Base-by-base conservation (phyloP, 2,888 invertebrate species). In the Polyommatus icarus region DNA sequence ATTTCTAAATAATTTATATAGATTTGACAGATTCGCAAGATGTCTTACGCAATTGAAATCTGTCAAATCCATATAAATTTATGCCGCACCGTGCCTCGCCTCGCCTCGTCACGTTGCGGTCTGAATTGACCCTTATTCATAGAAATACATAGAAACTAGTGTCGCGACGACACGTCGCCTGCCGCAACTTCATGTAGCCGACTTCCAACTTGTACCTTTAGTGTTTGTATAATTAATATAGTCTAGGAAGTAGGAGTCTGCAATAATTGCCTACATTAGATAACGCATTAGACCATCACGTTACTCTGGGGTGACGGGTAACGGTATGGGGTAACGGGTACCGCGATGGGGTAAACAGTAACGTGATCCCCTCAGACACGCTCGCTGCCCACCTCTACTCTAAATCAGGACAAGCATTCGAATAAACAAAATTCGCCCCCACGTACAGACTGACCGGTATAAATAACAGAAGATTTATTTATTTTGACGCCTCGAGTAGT, bases 391-490 rank as follows among this genome's bases (percentile, higher is more conserved):
- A 79, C 79, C 78, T 80, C 77, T 78, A 75, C 77, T 80, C 79
- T 81, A 83, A 82, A 83, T 82, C 82, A 79, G 80, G 76, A 80
- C 80, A 80, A 76, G 81, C 79, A 81, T 81, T 84, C 84, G 84
- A 87, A 87, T 87, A 87, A 88, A 87, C 86, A 86, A 87, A 85
- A 85, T 83, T 82, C 83, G 83, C 85, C 84, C 80, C 84, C 81
- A 80, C 82, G 73, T 32, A 32, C 32, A 29, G 67, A 15, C 67
- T 32, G 67, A 67, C 67, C 67, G 4, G 29, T 67, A 67, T 67
- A 67, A 67, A 67, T 67, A 67, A 67, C 67, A 12, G 18, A 67
- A 67, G 67, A 67, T 67, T 67, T 67, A 67, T 67, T 67, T 67
- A 67, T 67, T 67, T 67, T 67, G 67, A 61, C 32, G 29, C 67